Evolutionary conservation across 1,140 invertebrate genomes (phyloP).

Genomic region (Mizuhopecten yessoensis): DNA sequence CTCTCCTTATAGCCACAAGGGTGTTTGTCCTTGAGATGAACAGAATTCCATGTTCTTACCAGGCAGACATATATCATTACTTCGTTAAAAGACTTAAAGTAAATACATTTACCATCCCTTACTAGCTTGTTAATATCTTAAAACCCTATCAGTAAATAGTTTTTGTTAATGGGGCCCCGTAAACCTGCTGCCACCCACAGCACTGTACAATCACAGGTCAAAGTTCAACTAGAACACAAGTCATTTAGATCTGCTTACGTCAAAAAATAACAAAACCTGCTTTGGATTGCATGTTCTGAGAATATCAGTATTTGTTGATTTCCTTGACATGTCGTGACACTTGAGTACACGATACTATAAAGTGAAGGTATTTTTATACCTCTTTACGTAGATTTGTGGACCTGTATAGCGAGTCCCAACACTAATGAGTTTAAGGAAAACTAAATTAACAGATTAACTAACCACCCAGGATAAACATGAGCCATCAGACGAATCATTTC

Average conservation of each 20-base stretch:
- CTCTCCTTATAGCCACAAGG: not conserved
- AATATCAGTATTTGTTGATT: not conserved
- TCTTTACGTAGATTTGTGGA: too few relatives aligned
- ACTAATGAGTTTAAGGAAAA: too few relatives aligned
- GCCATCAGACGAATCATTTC: too few relatives aligned
- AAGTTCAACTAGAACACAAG: not conserved
- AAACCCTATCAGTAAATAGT: slow-evolving; percentile 22
- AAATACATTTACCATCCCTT: not conserved
- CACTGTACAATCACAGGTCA: not conserved
- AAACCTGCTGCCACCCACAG: not conserved
- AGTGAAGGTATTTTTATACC: too few relatives aligned
- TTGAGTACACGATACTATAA: not conserved
- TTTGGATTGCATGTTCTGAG: not conserved
- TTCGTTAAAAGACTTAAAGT: slow-evolving; percentile 17
- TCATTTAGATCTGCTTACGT: not conserved
- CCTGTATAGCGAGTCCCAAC: too few relatives aligned
- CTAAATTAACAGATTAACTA: too few relatives aligned
- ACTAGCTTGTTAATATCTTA: not conserved
- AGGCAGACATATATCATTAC: slow-evolving; percentile 20
- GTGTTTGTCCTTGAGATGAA: slow-evolving; percentile 33
- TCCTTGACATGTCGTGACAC: not conserved
- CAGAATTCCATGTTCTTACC: slow-evolving; percentile 9
- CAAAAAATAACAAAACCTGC: not conserved
- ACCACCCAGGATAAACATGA: too few relatives aligned
- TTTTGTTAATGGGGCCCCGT: not conserved